These are phyloP conservation scores for Ormyrus nitidulus DNA, from an alignment of 2,888 invertebrate species.

Conservation along the genomic window DNA sequence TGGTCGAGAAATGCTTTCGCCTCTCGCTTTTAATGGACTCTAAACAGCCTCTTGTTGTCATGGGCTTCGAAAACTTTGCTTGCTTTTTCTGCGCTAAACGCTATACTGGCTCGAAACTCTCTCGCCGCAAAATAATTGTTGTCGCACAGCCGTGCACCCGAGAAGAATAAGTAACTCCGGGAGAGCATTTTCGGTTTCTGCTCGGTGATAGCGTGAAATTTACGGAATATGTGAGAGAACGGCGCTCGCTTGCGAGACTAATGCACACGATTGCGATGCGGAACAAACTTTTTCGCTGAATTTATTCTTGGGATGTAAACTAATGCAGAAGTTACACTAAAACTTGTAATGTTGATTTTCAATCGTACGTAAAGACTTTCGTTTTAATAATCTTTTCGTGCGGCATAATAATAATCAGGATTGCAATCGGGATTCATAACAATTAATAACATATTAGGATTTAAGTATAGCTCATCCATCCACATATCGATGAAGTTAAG, in stretches of 20 bases:
- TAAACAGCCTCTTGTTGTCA: slow-evolving; percentile 48
- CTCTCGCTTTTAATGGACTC: slow-evolving; percentile 44
- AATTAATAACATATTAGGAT: too few relatives aligned
- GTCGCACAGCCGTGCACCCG: not conserved
- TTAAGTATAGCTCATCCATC: too few relatives aligned
- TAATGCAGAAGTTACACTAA: too few relatives aligned
- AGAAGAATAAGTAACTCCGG: slow-evolving; percentile 46
- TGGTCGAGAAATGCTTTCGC: not conserved
- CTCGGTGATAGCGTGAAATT: slow-evolving; percentile 39
- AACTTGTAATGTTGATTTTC: too few relatives aligned
- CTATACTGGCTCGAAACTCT: not conserved
- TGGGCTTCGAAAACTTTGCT: slow-evolving; percentile 55
- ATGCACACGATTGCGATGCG: not conserved
- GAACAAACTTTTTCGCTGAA: too few relatives aligned
- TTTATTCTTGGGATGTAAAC: too few relatives aligned
- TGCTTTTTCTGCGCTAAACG: slow-evolving; percentile 15
- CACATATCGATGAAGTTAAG: too few relatives aligned
- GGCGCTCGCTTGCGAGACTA: not conserved
- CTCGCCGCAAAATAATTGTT: slow-evolving; percentile 33
- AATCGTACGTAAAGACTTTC: too few relatives aligned
- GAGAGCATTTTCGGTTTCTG: not conserved
- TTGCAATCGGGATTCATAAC: too few relatives aligned
- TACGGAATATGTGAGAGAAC: slow-evolving; percentile 16
- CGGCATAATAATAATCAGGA: too few relatives aligned
- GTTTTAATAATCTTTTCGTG: too few relatives aligned